These are phyloP conservation scores for Lepidothrix coronata DNA, from an alignment of 2,113 vertebrate species.

Conservation along the genomic window DNA sequence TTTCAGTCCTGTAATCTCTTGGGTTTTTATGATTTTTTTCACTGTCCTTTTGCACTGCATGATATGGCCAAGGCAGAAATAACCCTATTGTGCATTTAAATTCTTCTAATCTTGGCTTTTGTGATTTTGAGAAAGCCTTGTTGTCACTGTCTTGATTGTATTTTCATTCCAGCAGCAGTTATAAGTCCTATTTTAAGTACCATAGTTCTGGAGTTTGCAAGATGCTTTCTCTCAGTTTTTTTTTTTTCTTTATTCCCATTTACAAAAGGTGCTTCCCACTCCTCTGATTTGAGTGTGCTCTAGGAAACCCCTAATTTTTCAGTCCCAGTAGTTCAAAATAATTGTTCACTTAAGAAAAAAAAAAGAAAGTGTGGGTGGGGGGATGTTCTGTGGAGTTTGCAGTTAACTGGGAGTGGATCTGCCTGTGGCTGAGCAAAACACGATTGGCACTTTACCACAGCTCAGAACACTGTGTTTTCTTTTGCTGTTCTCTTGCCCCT, in stretches of 20 bases:
- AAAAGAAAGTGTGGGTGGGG: background rate
- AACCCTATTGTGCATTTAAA: background rate
- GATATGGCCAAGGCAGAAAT: background rate
- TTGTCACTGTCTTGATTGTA: background rate
- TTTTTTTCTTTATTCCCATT: background rate
- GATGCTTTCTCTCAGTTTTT: background rate
- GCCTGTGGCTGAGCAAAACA: background rate
- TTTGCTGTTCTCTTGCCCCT: background rate
- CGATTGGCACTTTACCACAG: background rate
- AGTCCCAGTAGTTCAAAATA: background rate
- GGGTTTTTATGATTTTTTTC: background rate
- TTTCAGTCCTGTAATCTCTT: background rate
- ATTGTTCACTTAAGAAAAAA: background rate
- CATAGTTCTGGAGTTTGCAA: background rate
- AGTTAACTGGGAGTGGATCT: background rate
- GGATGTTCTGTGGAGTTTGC: background rate
- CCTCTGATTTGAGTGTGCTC: background rate
- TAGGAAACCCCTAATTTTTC: conserved; percentile 5
- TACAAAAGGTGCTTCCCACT: background rate
- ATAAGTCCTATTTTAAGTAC: background rate
- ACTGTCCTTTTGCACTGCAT: background rate
- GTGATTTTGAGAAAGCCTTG: background rate
- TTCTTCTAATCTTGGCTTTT: background rate
- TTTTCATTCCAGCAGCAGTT: background rate
- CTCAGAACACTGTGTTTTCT: background rate